Base-by-base conservation (phyloP, 2,888 invertebrate genomes). In the Eupithecia subfuscata region DNA sequence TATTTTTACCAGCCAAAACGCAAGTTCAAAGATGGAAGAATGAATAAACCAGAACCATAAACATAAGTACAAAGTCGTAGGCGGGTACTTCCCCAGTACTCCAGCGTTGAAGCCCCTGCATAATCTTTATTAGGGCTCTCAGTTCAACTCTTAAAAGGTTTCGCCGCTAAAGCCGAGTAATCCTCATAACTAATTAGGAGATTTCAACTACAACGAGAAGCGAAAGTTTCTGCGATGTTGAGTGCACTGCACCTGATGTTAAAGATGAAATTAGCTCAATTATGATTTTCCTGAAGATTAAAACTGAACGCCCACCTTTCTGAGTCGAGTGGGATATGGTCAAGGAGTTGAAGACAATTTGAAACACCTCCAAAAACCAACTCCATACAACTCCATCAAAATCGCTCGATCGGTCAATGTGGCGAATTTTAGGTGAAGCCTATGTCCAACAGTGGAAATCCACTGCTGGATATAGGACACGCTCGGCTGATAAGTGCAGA, bases 151-250 rank as follows among this genome's bases (percentile, higher is more conserved):
- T 70, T 74, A 74, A 74, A 70, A 74, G 70, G 74, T 68, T 70
- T 71, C 64, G 30, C n/a, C 71, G 64, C 71, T 72, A 56, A 72
- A 69, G 71, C 64, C 75, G 43, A 56, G 72, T 70, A 73, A 75
- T 70, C 75, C 75, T 75, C 69, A 70, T 75, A 73, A 73, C 75
- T 75, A 75, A 75, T 75, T 75, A 73, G 30, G 73, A 73, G 70
- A 75, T 75, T 75, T 73, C 60, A 64, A 75, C 73, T 75, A 71
- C 68, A 52, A 67, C 56, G 70, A 52, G 70, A 70, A 70, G 60
- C 60, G 65, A 74, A 56, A 60, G 71, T 69, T 34, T 40, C 37
- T 37, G 40, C 37, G 34, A 67, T 40, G 64, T 71, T 45, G 48
- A 71, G 65, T 72, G 67, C 72, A 72, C 72, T 72, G 72, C 72